Conservation (phyloP, 2,113 vertebrate species). For the Sander lucioperca region DNA sequence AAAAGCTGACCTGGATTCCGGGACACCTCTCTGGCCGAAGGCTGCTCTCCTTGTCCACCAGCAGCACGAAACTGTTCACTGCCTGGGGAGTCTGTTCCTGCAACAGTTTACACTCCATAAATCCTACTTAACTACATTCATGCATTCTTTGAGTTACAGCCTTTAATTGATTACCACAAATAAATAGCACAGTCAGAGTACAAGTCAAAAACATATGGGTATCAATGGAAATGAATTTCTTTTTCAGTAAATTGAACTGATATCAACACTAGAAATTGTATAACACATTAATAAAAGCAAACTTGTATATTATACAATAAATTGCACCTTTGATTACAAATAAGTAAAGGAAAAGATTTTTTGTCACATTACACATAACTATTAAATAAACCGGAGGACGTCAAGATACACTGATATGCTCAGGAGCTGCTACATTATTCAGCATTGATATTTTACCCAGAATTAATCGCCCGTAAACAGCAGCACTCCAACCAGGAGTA, state of each 20-base stretch:
- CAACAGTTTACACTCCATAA: slow-evolving; percentile 24
- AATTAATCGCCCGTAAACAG: background rate
- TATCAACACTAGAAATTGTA: background rate
- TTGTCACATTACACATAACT: background rate
- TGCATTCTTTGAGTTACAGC: background rate
- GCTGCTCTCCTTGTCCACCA: slow-evolving; percentile 86
- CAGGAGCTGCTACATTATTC: slow-evolving; percentile 15
- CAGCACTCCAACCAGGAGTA: background rate
- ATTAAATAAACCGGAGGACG: background rate
- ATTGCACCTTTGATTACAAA: background rate
- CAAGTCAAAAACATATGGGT: background rate
- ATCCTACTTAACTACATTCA: background rate
- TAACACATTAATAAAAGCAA: background rate
- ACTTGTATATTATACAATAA: background rate
- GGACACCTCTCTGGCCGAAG: slow-evolving; percentile 82
- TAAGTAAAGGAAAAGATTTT: background rate
- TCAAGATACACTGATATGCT: background rate
- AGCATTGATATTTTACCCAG: slow-evolving; percentile 29
- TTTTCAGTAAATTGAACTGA: background rate
- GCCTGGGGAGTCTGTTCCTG: slow-evolving; percentile 79
- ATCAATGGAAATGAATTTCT: background rate
- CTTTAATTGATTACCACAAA: background rate
- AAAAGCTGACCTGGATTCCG: slow-evolving; percentile 84
- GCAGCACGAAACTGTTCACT: slow-evolving; percentile 83
- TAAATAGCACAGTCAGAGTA: background rate